Base-by-base conservation (phyloP, 2,888 invertebrate species). In the Cephus pulcher region DNA sequence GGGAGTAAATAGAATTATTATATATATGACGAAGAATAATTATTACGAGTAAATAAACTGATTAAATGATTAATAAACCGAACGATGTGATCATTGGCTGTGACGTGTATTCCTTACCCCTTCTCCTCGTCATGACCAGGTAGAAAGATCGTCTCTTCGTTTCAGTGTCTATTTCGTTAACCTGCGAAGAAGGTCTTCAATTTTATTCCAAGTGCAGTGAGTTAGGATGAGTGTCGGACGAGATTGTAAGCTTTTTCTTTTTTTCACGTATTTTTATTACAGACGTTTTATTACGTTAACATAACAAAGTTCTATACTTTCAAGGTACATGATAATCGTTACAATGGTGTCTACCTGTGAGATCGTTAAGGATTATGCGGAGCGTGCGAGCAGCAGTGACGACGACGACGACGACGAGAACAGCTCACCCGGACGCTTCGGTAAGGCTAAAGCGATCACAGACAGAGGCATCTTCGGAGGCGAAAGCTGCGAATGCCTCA, bases 271-370 rank as follows among this genome's bases (percentile, higher is more conserved):
- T 85, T 90, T 89, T 90, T 91, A 90, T 91, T 90, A 90, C 90
- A 90, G 90, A 89, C 84, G 86, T 90, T 89, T 89, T 87, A 88
- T 89, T 90, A 89, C 85, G 86, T 90, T 89, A 90, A 90, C 89
- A 90, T 90, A 91, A 91, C 90, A 90, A 91, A 91, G 87, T 90
- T 85, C 88, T 90, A 90, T 91, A 91, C 89, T 91, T 91, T 90
- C 90, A 90, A 90, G 90, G 91, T 91, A 91, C 90, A 91, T 87
- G 87, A 89, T 88, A 86, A 89, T 90, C 89, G 85, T 89, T 90
- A 90, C 88, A 90, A 88, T 90, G 86, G 86, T 89, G 86, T 88
- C 87, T 88, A 88, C 86, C 88, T 89, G 89, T 90, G 90, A 91
- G 88, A 89, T 89, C 88, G 88, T 90, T 85, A 85, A 88, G 86